phyloP scores from a whole-genome alignment of 2,113 vertebrate species.

The Onychostruthus taczanowskii region DNA sequence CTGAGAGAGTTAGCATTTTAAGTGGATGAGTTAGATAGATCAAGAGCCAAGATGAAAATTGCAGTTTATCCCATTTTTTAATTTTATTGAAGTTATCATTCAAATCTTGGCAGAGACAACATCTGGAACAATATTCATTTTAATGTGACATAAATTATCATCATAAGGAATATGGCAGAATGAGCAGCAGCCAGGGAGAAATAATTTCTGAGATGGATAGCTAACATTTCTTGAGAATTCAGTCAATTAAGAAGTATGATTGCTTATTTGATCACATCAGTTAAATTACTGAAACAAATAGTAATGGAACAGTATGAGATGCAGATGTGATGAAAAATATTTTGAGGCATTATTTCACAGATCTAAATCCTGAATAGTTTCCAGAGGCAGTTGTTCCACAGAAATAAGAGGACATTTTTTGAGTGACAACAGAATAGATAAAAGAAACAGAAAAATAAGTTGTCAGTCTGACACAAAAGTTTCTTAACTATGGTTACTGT shows the following conservation, averaged over 20 bases:
- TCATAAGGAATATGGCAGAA: neutral
- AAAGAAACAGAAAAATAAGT: neutral
- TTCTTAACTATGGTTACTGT: neutral
- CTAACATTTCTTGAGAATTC: constrained; percentile 18
- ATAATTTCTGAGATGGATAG: constrained; percentile 6
- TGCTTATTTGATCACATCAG: constrained; percentile 12
- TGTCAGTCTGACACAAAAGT: neutral
- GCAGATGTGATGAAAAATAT: constrained; percentile 1
- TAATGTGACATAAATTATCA: constrained; percentile 31
- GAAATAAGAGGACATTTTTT: neutral
- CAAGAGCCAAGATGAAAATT: neutral
- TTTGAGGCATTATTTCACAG: constrained; percentile 10
- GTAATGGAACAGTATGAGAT: neutral
- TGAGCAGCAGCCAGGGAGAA: neutral
- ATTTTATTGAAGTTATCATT: constrained; percentile 19
- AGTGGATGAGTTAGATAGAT: neutral
- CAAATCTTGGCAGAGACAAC: neutral
- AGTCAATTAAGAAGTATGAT: neutral
- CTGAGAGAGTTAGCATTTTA: neutral
- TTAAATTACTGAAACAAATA: constrained; percentile 38
- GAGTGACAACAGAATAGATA: neutral
- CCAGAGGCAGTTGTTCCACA: neutral
- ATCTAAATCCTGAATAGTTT: neutral
- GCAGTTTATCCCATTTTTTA: neutral
- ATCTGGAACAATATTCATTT: constrained; percentile 29